Evolutionary conservation across 2,888 invertebrate species (phyloP).

Genomic region (Agrotis clavis): DNA sequence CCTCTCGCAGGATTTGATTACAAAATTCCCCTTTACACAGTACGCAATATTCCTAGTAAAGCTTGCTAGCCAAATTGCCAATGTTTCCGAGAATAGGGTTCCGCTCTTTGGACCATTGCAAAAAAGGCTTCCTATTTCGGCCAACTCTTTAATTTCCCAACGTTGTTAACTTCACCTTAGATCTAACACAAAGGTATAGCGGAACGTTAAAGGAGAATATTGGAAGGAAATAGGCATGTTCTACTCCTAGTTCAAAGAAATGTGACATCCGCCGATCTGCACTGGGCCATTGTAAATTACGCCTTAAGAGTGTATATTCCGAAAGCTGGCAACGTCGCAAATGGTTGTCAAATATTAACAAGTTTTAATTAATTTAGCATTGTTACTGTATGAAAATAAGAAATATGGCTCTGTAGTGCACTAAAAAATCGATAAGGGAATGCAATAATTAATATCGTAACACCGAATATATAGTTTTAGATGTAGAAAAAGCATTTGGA

Average conservation of each 20-base stretch:
- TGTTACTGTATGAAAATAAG: too few species aligned
- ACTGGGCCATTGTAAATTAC: not conserved
- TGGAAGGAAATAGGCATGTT: not conserved
- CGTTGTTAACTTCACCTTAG: not conserved
- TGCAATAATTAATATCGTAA: too few species aligned
- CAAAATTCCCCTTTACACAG: not conserved
- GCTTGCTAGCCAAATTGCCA: not conserved
- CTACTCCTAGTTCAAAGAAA: not conserved
- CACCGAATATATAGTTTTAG: too few species aligned
- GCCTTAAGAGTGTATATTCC: too few species aligned
- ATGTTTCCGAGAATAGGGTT: not conserved
- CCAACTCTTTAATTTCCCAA: not conserved
- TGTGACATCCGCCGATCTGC: not conserved
- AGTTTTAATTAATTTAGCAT: too few species aligned
- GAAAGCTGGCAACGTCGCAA: too few species aligned
- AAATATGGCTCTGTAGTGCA: too few species aligned
- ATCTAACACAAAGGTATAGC: not conserved
- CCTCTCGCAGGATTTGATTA: not conserved
- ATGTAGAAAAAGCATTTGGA: too few species aligned
- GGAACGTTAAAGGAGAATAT: not conserved
- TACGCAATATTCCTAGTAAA: not conserved
- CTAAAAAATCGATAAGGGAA: too few species aligned
- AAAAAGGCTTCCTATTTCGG: conserved; percentile 5
- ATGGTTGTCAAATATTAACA: too few species aligned
- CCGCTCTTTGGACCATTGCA: not conserved